phyloP scores from a whole-genome alignment of 2,888 invertebrate genomes.

The Limnephilus auricula region DNA sequence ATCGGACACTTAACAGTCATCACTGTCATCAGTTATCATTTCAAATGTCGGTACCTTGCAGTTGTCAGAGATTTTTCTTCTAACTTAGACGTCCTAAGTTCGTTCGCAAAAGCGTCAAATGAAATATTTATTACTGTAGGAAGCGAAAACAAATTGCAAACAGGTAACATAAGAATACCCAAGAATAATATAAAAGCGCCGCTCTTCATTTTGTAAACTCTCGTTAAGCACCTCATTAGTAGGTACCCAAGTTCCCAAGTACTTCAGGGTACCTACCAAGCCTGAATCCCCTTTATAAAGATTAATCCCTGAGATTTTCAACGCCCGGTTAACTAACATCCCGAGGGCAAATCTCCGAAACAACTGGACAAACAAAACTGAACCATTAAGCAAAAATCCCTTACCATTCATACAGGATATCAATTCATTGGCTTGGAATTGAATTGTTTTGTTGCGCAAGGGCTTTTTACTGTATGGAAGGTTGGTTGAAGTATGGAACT shows the following conservation, averaged over 20 bases:
- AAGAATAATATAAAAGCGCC: not conserved
- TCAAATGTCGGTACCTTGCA: not conserved
- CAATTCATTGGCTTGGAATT: not conserved
- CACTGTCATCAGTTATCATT: too few relatives aligned
- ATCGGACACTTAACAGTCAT: too few relatives aligned
- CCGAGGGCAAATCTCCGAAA: not conserved
- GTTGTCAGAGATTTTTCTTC: not conserved
- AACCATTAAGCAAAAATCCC: not conserved
- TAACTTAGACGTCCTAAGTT: too few relatives aligned
- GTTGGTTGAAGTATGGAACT: not conserved
- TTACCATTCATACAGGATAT: not conserved
- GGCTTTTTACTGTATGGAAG: not conserved
- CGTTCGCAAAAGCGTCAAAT: too few relatives aligned
- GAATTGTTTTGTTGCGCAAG: not conserved
- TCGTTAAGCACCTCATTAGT: constrained; percentile 27
- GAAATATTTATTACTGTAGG: too few relatives aligned
- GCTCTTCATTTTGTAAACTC: constrained; percentile 32
- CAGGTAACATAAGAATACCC: not conserved
- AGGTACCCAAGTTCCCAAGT: not conserved
- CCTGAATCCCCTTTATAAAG: constrained; percentile 30
- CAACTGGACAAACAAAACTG: not conserved
- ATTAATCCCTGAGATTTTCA: constrained; percentile 40
- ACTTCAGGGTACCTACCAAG: not conserved
- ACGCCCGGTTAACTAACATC: constrained; percentile 36
- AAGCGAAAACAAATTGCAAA: not conserved